phyloP scores from a whole-genome alignment of 1,140 invertebrate genomes.

The Dinothrombium tinctorium region DNA sequence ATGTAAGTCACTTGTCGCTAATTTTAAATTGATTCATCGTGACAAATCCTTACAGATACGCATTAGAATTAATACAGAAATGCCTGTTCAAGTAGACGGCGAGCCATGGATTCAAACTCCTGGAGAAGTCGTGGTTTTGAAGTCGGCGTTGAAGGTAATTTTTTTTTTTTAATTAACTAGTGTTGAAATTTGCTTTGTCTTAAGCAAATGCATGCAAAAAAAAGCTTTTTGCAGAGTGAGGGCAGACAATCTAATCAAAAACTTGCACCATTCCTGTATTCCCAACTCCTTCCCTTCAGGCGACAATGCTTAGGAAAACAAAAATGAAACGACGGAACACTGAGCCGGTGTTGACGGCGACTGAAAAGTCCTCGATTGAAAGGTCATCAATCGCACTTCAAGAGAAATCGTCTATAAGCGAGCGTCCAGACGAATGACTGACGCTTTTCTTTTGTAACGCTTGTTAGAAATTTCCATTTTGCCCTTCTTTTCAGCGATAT shows the following conservation, averaged over 20 bases:
- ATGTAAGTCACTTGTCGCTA: conserved; percentile 23
- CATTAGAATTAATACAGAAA: conserved; percentile 55
- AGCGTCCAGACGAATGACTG: conserved; percentile 3
- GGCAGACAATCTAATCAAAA: too few relatives aligned
- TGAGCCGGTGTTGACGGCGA: conserved; percentile 20
- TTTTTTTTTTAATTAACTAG: conserved; percentile 36
- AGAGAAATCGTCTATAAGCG: conserved; percentile 3
- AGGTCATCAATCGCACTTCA: neutral
- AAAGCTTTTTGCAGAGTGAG: too few relatives aligned
- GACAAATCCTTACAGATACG: conserved; percentile 22
- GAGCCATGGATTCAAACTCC: conserved; percentile 96
- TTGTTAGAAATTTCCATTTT: too few relatives aligned
- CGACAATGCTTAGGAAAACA: conserved; percentile 28
- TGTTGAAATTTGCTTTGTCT: conserved; percentile 31
- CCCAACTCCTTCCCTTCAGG: conserved; percentile 9
- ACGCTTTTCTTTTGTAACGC: too few relatives aligned
- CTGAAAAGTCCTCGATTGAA: conserved; percentile 8
- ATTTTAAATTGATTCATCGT: neutral
- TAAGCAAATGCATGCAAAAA: conserved; percentile 88
- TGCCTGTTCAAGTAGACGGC: conserved; percentile 96
- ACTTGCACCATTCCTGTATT: too few relatives aligned
- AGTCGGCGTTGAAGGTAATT: conserved; percentile 90
- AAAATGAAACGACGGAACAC: conserved; percentile 29
- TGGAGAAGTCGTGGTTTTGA: conserved; percentile 88
- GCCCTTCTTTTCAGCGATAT: too few relatives aligned